Conservation (phyloP, 2,113 vertebrate species). For the Brevimyrus niger region DNA sequence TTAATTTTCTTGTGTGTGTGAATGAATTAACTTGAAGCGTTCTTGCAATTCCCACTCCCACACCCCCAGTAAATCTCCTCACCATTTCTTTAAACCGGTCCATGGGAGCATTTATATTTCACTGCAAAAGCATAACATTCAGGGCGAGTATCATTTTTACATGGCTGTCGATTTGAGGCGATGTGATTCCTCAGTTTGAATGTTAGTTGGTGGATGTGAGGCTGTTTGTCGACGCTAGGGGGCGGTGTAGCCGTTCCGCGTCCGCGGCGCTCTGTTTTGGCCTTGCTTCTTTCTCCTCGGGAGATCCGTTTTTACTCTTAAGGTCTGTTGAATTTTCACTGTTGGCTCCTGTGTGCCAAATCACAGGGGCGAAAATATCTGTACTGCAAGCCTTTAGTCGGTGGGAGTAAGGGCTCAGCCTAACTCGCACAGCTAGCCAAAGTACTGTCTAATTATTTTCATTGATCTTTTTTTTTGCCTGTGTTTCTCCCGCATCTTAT, state of each 20-base stretch:
- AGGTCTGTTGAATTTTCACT: neutral
- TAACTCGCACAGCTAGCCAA: slow-evolving; percentile 20
- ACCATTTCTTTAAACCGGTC: slow-evolving; percentile 27
- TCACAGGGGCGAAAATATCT: neutral
- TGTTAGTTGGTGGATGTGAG: neutral
- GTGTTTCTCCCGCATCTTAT: neutral
- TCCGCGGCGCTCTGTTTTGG: neutral
- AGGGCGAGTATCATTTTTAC: slow-evolving; percentile 1
- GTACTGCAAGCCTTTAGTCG: neutral
- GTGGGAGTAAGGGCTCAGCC: neutral
- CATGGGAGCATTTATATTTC: slow-evolving; percentile 8
- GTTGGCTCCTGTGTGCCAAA: neutral
- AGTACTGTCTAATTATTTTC: slow-evolving; percentile 19
- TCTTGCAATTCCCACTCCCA: neutral
- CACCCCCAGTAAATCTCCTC: slow-evolving; percentile 34
- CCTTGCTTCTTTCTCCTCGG: neutral
- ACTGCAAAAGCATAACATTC: neutral
- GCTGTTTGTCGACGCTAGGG: neutral
- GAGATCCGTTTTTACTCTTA: neutral
- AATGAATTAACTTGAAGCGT: slow-evolving; percentile 45
- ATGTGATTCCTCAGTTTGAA: neutral
- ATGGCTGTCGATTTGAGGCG: neutral
- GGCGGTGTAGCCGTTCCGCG: neutral
- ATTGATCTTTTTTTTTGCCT: neutral
- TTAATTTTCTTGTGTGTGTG: slow-evolving; percentile 33